These are phyloP conservation scores for Heterodera filipjevi DNA, from an alignment of 2,888 invertebrate species.

Conservation along the genomic window DNA sequence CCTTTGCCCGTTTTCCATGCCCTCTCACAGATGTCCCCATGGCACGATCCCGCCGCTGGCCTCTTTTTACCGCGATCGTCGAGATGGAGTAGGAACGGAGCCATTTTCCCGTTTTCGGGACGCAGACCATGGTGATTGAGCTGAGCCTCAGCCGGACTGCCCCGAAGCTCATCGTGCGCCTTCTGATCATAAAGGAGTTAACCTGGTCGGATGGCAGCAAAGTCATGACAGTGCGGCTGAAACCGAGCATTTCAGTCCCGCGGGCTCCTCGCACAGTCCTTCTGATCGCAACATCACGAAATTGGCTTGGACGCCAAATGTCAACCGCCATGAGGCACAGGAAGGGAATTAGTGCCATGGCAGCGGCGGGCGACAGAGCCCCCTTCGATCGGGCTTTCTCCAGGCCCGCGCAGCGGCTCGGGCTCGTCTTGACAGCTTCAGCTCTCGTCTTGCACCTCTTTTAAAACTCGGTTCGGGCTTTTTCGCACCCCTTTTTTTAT, in stretches of 20 bases:
- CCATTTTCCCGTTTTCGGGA: slow-evolving; percentile 1
- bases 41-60: background rate
- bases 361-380: background rate
- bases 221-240: background rate
- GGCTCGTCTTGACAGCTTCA: background rate
- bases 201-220: background rate
- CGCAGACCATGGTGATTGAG: background rate
- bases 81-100: background rate
- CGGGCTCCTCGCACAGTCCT: background rate
- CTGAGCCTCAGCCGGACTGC: background rate
- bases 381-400: background rate
- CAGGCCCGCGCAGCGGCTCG: background rate
- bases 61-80: background rate
- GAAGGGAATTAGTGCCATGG: background rate
- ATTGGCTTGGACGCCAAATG: background rate
- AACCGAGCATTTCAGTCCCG: background rate
- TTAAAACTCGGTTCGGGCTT: background rate
- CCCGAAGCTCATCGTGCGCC: background rate
- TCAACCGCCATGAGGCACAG: background rate
- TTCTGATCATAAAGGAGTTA: background rate
- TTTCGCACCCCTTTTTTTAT: no score
- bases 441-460: background rate
- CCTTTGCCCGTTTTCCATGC: background rate
- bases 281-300: background rate
- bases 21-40: background rate